phyloP scores from a whole-genome alignment of 2,888 invertebrate species.

The Andricus curvator region DNA sequence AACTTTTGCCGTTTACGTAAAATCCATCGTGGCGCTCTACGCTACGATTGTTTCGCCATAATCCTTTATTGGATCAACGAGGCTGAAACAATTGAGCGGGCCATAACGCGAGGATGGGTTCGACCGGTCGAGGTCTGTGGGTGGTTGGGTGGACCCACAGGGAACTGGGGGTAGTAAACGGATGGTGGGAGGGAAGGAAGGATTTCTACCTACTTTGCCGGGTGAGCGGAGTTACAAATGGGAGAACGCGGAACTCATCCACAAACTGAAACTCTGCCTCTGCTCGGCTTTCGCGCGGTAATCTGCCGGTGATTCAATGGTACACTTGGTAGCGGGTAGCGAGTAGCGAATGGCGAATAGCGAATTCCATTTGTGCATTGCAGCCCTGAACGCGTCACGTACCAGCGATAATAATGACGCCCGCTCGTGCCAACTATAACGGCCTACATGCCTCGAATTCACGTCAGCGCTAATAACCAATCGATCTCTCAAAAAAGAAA shows the following conservation, averaged over 20 bases:
- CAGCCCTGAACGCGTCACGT: constrained; percentile 52
- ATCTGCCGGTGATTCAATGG: constrained; percentile 59
- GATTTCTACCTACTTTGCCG: constrained; percentile 75
- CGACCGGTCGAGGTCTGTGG: constrained; percentile 40
- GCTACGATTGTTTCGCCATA: constrained; percentile 76
- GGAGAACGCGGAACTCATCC: constrained; percentile 75
- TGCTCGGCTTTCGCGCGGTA: constrained; percentile 57
- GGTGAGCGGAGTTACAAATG: constrained; percentile 76
- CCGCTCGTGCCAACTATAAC: constrained; percentile 46
- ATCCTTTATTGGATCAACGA: constrained; percentile 78
- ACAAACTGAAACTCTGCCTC: constrained; percentile 67
- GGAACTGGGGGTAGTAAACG: constrained; percentile 41
- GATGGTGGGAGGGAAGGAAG: constrained; percentile 42
- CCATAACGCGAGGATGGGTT: constrained; percentile 70
- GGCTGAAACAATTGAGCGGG: constrained; percentile 77
- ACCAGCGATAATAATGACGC: constrained; percentile 54
- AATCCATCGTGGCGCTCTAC: constrained; percentile 62
- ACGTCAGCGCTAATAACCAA: constrained; percentile 44
- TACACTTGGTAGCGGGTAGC: constrained; percentile 38
- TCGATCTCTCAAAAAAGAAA: constrained; percentile 40
- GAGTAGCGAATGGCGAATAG: constrained; percentile 30
- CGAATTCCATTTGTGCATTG: constrained; percentile 32
- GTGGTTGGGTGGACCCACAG: constrained; percentile 12
- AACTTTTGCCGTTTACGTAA: constrained; percentile 66
- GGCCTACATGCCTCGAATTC: constrained; percentile 57